phyloP scores from a whole-genome alignment of 2,888 invertebrate species.

The Hedychridium roseum region DNA sequence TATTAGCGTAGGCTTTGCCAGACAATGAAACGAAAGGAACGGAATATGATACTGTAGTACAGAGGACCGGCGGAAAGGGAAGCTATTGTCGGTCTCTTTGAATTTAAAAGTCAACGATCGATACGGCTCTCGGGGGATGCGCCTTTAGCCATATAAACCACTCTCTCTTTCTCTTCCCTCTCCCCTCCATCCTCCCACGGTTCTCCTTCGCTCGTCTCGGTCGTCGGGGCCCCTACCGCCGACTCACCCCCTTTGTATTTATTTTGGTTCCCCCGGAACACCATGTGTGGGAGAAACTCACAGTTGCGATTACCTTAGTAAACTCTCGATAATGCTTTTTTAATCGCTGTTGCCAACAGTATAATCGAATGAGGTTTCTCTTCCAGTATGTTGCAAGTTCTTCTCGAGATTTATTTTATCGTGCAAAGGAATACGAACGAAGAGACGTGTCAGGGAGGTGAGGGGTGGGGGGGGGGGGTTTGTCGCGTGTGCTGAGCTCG shows the following conservation, averaged over 20 bases:
- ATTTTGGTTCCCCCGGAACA: slow-evolving; percentile 39
- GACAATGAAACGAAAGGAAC: slow-evolving; percentile 65
- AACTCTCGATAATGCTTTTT: too few relatives aligned
- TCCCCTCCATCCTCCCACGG: slow-evolving; percentile 22
- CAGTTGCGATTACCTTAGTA: too few relatives aligned
- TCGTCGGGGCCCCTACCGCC: slow-evolving; percentile 2
- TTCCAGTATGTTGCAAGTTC: too few relatives aligned
- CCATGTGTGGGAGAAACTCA: too few relatives aligned
- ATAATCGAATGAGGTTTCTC: too few relatives aligned
- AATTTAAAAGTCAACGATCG: slow-evolving; percentile 65
- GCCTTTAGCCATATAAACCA: slow-evolving; percentile 60
- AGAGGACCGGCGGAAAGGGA: slow-evolving; percentile 53
- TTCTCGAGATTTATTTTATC: too few relatives aligned
- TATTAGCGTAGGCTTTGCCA: slow-evolving; percentile 64
- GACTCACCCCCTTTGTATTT: slow-evolving; percentile 26
- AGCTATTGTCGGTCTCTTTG: slow-evolving; percentile 65
- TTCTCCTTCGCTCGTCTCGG: slow-evolving; percentile 26
- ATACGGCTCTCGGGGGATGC: slow-evolving; percentile 62
- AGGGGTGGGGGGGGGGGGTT: not conserved
- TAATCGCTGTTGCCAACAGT: too few relatives aligned
- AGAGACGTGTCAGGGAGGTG: slow-evolving; percentile 1
- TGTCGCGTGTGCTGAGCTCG: slow-evolving; percentile 10
- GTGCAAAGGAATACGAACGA: too few relatives aligned
- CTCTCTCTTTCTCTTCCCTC: slow-evolving; percentile 24
- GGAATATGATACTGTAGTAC: slow-evolving; percentile 64